phyloP scores from a whole-genome alignment of 2,797 vertebrate species.

The Columba guinea region DNA sequence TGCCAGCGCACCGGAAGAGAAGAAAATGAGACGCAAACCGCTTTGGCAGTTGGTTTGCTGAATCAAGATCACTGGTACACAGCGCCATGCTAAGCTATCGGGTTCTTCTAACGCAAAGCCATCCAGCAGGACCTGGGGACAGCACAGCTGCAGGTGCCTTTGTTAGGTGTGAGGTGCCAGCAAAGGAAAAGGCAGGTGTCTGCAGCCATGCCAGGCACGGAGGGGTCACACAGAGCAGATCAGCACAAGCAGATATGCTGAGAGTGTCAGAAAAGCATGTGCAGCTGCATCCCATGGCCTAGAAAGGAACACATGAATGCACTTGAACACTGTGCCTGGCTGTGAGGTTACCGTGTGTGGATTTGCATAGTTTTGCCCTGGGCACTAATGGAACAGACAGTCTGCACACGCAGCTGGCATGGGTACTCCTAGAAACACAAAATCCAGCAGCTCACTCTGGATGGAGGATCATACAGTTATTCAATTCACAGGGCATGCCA shows the following conservation, averaged over 20 bases:
- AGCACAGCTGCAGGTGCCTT: background rate
- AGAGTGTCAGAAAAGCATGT: background rate
- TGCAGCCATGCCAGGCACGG: rapidly evolving
- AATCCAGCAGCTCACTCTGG: background rate
- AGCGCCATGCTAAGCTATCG: rapidly evolving
- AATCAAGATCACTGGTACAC: background rate
- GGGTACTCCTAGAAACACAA: rapidly evolving
- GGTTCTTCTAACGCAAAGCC: background rate
- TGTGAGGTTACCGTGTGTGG: rapidly evolving
- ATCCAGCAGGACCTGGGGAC: background rate
- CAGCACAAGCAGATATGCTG: background rate
- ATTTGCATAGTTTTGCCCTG: rapidly evolving
- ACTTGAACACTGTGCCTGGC: rapidly evolving
- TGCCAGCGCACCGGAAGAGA: background rate
- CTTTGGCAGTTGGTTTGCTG: background rate
- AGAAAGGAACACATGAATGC: background rate
- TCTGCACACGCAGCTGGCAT: rapidly evolving
- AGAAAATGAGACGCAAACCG: rapidly evolving
- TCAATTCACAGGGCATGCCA: background rate
- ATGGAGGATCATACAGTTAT: background rate
- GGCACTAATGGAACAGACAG: background rate
- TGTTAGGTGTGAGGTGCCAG: rapidly evolving
- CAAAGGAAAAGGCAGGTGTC: background rate
- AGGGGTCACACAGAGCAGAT: background rate
- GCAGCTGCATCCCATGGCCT: background rate